These are phyloP conservation scores for Malurus elegans DNA, from an alignment of 2,113 vertebrate genomes.

Conservation along the genomic window DNA sequence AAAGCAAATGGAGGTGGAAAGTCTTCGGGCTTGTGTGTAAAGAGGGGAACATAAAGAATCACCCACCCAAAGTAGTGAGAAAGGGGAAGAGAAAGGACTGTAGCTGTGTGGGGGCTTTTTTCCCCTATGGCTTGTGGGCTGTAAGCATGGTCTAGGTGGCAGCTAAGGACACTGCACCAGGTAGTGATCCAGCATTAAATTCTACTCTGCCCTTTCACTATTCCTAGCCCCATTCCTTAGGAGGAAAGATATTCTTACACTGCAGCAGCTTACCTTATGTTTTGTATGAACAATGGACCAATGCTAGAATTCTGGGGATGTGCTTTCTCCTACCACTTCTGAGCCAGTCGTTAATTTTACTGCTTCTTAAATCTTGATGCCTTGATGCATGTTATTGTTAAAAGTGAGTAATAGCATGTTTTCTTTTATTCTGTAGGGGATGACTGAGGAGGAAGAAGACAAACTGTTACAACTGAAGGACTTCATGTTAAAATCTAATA, in stretches of 20 bases:
- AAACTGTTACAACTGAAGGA: conserved; percentile 95
- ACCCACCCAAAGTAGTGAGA: neutral
- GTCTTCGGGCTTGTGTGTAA: neutral
- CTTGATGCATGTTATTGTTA: neutral
- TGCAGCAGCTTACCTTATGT: neutral
- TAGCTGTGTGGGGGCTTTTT: neutral
- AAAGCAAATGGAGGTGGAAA: neutral
- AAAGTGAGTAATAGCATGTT: neutral
- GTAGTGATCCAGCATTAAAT: neutral
- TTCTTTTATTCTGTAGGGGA: conserved; percentile 79
- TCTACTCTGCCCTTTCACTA: neutral
- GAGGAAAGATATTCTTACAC: neutral
- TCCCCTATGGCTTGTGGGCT: neutral
- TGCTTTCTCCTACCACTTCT: neutral
- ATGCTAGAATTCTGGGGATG: neutral
- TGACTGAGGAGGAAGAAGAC: conserved; percentile 97
- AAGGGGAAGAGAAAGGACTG: neutral
- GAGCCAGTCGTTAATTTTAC: neutral
- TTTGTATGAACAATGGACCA: neutral
- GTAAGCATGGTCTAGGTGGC: neutral
- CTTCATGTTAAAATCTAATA: conserved; percentile 97
- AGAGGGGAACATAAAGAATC: neutral
- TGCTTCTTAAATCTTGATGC: neutral
- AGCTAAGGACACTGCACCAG: neutral
- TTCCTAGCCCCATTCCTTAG: neutral